phyloP scores from a whole-genome alignment of 2,888 invertebrate species.

The Plusia festucae region DNA sequence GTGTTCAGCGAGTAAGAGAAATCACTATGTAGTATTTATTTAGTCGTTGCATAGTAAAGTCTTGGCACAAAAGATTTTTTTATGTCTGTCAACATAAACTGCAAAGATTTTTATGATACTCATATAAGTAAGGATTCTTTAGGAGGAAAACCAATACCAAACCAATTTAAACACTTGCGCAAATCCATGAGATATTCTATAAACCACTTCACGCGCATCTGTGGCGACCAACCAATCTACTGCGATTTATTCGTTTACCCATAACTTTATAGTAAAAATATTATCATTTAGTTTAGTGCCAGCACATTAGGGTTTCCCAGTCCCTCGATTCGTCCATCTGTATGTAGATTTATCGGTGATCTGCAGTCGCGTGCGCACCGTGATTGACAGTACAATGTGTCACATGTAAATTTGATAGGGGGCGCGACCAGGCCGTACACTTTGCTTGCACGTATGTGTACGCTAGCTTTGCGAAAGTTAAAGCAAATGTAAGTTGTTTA shows the following conservation, averaged over 20 bases:
- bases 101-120: background rate
- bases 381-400: slow-evolving; percentile 85
- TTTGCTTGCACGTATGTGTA: slow-evolving; percentile 54
- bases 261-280: slow-evolving; percentile 56
- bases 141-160: slow-evolving; percentile 35
- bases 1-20: too few species aligned
- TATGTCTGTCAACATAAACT: too few species aligned
- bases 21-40: too few species aligned
- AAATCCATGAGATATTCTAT: slow-evolving; percentile 34
- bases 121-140: slow-evolving; percentile 3
- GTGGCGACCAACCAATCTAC: slow-evolving; percentile 22
- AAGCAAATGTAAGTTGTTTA: slow-evolving; percentile 43
- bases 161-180: slow-evolving; percentile 17
- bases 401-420: slow-evolving; percentile 74
- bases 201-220: slow-evolving; percentile 26
- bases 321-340: slow-evolving; percentile 60
- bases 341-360: slow-evolving; percentile 75
- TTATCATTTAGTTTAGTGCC: slow-evolving; percentile 62
- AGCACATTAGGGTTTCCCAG: slow-evolving; percentile 74
- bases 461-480: slow-evolving; percentile 39
- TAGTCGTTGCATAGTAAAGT: too few species aligned
- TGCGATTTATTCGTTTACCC: slow-evolving; percentile 27
- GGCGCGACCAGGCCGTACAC: slow-evolving; percentile 63
- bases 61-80: too few species aligned
- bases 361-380: slow-evolving; percentile 69